Conservation (phyloP, 2,113 vertebrate species). For the Pampusana beccarii region DNA sequence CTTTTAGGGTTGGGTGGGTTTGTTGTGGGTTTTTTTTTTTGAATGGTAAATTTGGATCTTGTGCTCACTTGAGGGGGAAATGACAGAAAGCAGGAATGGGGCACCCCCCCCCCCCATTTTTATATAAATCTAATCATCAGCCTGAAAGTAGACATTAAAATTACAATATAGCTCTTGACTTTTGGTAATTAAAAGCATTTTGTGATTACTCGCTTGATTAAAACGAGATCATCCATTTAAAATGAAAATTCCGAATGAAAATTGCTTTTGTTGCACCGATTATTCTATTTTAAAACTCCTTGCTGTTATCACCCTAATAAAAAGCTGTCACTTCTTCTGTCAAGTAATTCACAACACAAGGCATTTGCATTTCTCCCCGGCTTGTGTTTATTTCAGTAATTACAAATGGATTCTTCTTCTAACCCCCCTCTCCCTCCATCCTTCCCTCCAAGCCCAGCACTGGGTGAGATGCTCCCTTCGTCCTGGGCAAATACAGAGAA, state of each 20-base stretch:
- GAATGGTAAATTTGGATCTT: background rate
- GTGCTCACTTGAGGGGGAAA: background rate
- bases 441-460: background rate
- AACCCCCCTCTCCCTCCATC: background rate
- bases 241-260: conserved; percentile 77
- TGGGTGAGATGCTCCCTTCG: background rate
- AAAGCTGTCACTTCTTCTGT: conserved; percentile 71
- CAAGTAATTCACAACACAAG: conserved; percentile 57
- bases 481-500: background rate
- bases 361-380: conserved; percentile 34
- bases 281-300: conserved; percentile 78
- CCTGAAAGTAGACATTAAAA: conserved; percentile 58
- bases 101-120: background rate
- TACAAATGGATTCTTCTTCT: conserved; percentile 13
- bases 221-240: conserved; percentile 74
- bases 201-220: conserved; percentile 79
- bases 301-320: conserved; percentile 67
- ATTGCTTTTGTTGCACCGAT: conserved; percentile 77
- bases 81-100: background rate
- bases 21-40: background rate
- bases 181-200: conserved; percentile 76
- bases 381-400: conserved; percentile 25
- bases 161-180: conserved; percentile 74
- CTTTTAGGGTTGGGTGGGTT: background rate
- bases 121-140: conserved; percentile 36